Base-by-base conservation (phyloP, 2,113 vertebrate species). In the Lophochroa leadbeateri region DNA sequence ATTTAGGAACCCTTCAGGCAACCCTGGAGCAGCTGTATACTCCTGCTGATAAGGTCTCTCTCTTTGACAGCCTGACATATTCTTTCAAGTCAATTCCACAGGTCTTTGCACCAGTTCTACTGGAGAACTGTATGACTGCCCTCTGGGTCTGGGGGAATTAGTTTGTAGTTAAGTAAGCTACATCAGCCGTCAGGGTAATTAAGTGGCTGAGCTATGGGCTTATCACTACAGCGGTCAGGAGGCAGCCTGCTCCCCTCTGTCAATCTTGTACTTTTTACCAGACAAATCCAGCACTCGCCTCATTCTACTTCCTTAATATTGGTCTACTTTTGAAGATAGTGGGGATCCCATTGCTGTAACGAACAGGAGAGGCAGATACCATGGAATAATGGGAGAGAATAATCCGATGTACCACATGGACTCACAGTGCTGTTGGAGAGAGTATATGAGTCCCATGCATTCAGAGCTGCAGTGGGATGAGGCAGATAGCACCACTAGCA, bases 1-100 rank as follows among this genome's bases (percentile, higher is more conserved):
- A 96, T 96, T 96, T 81, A 94, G 95, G 93, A 97, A 53, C 81
- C 72, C 95, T 93, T 52, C 1, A 6, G 84, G 96, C 93, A 52
- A 77, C 88, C 61, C 58, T 92, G 53, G 79, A 96, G 82, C 79
- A 96, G 65, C 82, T 90, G 64, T 28, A 41, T 55, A 11, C 63
- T 96, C 27, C 82, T 91, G 82, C 75, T 4, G 9, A 60, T 58
- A 31, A 2, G 4, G 60, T 47, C 43, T 90, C 61, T 90, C 53
- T 80, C 53, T 86, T 44, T 92, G 92, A 92, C 63, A 86, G 24
- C 80, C 86, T 92, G 89, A 83, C 71, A 41, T 1, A 4, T 92
- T 82, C 50, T 95, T 94, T 93, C 70, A 77, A 84, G 65, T 46
- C 68, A 88, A 6, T 94, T 86, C 82, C 69, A 69, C 41, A 77